Conservation (phyloP, 2,888 invertebrate species). For the Nymphalis polychloros region DNA sequence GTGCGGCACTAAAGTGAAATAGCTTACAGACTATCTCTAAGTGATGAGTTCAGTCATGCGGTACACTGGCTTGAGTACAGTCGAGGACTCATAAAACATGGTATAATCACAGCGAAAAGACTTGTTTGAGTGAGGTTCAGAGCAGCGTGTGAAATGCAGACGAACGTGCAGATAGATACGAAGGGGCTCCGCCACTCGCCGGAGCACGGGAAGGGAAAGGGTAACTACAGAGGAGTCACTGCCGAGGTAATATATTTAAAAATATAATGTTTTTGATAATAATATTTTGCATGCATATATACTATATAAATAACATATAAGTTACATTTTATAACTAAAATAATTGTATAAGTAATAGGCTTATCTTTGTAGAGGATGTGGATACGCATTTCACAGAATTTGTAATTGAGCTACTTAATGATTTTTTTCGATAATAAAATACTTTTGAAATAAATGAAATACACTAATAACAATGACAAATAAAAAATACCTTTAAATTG, state of each 20-base stretch:
- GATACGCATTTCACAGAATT: too few relatives aligned
- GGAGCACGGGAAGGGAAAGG: slow-evolving; percentile 82
- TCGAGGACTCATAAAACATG: neutral
- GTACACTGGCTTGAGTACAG: slow-evolving; percentile 1
- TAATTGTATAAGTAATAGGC: too few relatives aligned
- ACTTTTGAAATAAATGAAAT: too few relatives aligned
- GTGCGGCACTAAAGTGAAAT: too few relatives aligned
- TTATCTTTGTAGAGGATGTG: too few relatives aligned
- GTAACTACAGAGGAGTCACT: slow-evolving; percentile 70
- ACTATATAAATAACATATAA: neutral
- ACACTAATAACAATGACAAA: too few relatives aligned
- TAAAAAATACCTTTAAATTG: too few relatives aligned
- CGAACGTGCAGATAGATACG: slow-evolving; percentile 88
- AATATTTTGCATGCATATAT: neutral
- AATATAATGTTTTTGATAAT: neutral
- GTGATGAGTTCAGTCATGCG: neutral
- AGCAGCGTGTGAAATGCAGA: slow-evolving; percentile 80
- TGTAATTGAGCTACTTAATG: too few relatives aligned
- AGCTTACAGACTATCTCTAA: too few relatives aligned
- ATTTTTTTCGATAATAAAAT: too few relatives aligned
- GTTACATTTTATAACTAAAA: too few relatives aligned
- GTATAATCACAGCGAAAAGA: neutral
- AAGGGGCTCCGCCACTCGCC: slow-evolving; percentile 84
- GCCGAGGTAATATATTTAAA: slow-evolving; percentile 74
- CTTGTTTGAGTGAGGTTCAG: neutral